Base-by-base conservation (phyloP, 2,113 vertebrate species). In the Struthidea cinerea region DNA sequence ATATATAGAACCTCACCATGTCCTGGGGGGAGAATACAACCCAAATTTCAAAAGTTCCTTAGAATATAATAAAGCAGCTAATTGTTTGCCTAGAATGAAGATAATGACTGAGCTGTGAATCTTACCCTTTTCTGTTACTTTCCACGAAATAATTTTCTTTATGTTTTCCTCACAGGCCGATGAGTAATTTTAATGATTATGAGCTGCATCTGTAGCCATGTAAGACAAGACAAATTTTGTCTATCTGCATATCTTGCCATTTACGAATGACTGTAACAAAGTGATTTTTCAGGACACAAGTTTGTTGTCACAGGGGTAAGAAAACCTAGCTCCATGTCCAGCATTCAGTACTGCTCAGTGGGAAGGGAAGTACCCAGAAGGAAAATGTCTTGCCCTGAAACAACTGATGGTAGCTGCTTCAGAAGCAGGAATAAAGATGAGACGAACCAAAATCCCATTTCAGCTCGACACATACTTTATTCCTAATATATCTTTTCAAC, bases 161-260 rank as follows among this genome's bases (percentile, higher is more conserved):
- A 56, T 85, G 73, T 76, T 95, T 87, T 92, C 53, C 83, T 95
- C 76, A 87, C 65, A 96, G 76, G 50, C 61, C 92, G 94, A 71
- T 82, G 60, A 94, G 44, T 89, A 95, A 89, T 93, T 93, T 68
- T 93, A 95, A 94, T 79, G 73, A 92, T 71, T 84, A 94, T 50
- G 22, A 93, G 76, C 56, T 94, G 39, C 80, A 84, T 81, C 83
- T 94, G 83, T 91, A 89, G 78, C 47, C 57, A 60, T 11, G 27
- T 64, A 75, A 88, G 71, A 84, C 1, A 6, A 92, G 44, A 27
- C 14, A 90, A 68, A 89, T 90, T 67, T 53, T 4, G 3, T 89
- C 76, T 50, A 60, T 52, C 56, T 75, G 18, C 30, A 3, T 52
- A 61, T 89, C 65, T 84, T 68, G 46, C 49, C 28, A 60, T 89